Evolutionary conservation across 2,113 vertebrate genomes (phyloP).

Genomic region (Dissostichus mawsoni): DNA sequence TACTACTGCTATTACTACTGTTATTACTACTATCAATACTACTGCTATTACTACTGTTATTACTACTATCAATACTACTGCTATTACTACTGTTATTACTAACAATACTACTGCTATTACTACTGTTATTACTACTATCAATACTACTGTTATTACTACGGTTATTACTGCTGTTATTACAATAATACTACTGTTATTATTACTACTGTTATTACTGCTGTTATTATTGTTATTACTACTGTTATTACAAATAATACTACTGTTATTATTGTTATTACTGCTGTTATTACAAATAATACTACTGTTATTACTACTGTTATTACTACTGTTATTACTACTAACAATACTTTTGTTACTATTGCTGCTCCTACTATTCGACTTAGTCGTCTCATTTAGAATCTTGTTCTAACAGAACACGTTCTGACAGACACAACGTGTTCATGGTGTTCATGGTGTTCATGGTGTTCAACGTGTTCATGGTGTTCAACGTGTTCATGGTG

Average conservation of each 20-base stretch:
- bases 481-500: too few species aligned
- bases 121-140: background rate
- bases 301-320: background rate
- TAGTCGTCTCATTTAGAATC: too few species aligned
- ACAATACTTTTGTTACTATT: background rate
- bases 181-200: too few species aligned
- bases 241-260: background rate
- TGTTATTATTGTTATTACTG: background rate
- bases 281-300: background rate
- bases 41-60: background rate
- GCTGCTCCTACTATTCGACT: background rate
- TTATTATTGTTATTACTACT: background rate
- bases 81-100: background rate
- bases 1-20: background rate
- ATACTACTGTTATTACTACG: background rate
- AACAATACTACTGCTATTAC: background rate
- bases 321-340: background rate
- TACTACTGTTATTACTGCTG: background rate
- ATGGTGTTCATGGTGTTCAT: too few species aligned
- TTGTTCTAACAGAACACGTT: too few species aligned
- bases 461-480: too few species aligned
- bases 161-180: background rate
- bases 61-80: background rate
- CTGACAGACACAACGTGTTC: too few species aligned
- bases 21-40: too few species aligned